Percentiles rank a stretch among this genome's conserved stretches.
These are phyloP conservation scores for Dynastes maya DNA, from an alignment of 2,888 invertebrate species.

Conservation along the genomic window DNA sequence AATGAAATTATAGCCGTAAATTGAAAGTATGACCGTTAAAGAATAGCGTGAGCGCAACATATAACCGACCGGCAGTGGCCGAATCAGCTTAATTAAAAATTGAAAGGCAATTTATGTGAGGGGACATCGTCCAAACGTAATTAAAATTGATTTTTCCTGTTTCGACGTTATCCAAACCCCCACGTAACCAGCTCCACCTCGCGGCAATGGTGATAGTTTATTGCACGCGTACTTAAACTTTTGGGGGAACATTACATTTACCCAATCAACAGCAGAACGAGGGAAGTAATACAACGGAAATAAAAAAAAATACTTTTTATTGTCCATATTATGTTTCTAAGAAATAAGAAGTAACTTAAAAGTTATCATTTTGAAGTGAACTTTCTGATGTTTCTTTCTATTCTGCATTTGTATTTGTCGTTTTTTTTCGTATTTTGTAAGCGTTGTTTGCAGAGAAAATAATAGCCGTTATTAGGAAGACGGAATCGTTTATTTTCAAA, in stretches of 20 bases:
- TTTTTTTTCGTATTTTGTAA: too few relatives aligned
- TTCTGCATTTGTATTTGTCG: too few relatives aligned
- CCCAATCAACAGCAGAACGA: background rate
- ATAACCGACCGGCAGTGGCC: background rate
- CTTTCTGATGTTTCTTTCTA: too few relatives aligned
- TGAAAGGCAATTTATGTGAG: conserved; percentile 27
- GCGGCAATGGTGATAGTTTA: too few relatives aligned
- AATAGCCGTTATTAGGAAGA: too few relatives aligned
- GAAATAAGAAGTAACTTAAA: background rate
- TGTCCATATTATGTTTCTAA: background rate
- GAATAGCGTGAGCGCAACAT: background rate
- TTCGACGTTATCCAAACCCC: background rate
- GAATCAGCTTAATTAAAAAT: conserved; percentile 37
- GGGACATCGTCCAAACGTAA: background rate
- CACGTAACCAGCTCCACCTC: too few relatives aligned
- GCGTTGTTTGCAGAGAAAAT: too few relatives aligned
- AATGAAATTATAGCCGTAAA: conserved; percentile 15
- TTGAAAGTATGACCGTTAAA: conserved; percentile 9
- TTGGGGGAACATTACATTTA: background rate
- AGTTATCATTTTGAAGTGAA: too few relatives aligned
- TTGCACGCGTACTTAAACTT: background rate
- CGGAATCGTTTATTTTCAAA: too few relatives aligned
- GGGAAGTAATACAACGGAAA: background rate
- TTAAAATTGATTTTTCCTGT: conserved; percentile 26
- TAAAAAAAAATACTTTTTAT: background rate